phyloP scores from a whole-genome alignment of 1,140 invertebrate genomes.

The Contarinia nasturtii region DNA sequence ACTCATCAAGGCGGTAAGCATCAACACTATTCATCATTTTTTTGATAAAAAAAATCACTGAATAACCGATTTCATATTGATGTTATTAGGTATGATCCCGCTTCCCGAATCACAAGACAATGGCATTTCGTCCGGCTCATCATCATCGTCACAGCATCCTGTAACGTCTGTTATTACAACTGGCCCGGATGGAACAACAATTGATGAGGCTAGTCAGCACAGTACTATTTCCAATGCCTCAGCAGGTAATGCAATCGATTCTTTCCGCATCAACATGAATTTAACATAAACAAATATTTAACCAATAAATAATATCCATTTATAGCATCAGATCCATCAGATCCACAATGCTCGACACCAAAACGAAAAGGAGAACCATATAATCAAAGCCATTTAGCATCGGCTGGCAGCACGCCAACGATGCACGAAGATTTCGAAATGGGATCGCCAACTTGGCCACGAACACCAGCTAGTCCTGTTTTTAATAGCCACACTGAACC shows the following conservation, averaged over 20 bases:
- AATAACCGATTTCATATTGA: slow-evolving; percentile 6
- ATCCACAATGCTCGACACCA: slow-evolving; percentile 52
- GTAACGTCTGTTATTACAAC: slow-evolving; percentile 73
- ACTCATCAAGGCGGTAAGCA: slow-evolving; percentile 7
- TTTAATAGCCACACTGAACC: slow-evolving; percentile 55
- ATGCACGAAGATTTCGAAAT: slow-evolving; percentile 83
- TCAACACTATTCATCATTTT: slow-evolving; percentile 14
- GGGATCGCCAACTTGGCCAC: slow-evolving; percentile 63
- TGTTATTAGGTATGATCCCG: slow-evolving; percentile 5
- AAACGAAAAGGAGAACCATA: slow-evolving; percentile 44
- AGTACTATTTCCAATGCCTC: slow-evolving; percentile 80
- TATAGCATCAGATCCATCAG: slow-evolving; percentile 58
- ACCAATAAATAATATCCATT: slow-evolving; percentile 6
- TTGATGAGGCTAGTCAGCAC: slow-evolving; percentile 80
- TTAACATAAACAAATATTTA: not conserved
- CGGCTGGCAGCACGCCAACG: slow-evolving; percentile 56
- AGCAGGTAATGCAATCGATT: slow-evolving; percentile 34
- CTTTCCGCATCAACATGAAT: not conserved
- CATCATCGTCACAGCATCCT: slow-evolving; percentile 32
- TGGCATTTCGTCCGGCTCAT: slow-evolving; percentile 21
- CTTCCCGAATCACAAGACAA: slow-evolving; percentile 16
- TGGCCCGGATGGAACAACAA: slow-evolving; percentile 64
- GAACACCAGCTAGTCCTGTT: slow-evolving; percentile 78
- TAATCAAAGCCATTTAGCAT: slow-evolving; percentile 49
- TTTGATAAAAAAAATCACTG: not conserved